Conservation (phyloP, 2,113 vertebrate species). For the Clupea harengus region DNA sequence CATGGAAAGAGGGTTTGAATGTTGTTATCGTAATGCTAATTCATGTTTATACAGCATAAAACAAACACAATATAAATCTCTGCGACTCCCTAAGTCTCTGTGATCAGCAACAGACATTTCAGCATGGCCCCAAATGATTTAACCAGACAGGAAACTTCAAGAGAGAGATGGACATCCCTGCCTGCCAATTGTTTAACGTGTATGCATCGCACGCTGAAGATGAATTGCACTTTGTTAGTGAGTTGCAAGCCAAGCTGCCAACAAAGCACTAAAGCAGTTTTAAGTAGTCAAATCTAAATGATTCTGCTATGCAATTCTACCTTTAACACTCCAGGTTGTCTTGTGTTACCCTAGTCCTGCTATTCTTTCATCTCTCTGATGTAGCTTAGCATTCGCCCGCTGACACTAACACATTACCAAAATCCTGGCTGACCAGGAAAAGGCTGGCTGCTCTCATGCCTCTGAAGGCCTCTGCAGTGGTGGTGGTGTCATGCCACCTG, state of each 20-base stretch:
- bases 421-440: background rate
- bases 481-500: constrained; percentile 71
- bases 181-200: background rate
- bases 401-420: background rate
- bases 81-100: background rate
- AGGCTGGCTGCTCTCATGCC: background rate
- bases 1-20: background rate
- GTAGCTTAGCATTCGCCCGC: no score
- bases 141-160: background rate
- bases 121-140: background rate
- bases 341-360: no score
- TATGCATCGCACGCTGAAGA: background rate
- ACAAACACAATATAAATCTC: background rate
- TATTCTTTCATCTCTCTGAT: no score
- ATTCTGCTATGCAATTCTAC: no score
- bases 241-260: background rate
- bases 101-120: background rate
- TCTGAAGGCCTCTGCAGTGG: background rate
- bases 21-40: no score
- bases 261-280: background rate
- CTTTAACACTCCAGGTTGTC: no score
- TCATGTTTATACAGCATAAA: background rate
- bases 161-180: background rate
- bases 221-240: background rate
- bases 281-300: background rate